Conservation (phyloP, 2,888 invertebrate genomes). For the Abrostola tripartita region DNA sequence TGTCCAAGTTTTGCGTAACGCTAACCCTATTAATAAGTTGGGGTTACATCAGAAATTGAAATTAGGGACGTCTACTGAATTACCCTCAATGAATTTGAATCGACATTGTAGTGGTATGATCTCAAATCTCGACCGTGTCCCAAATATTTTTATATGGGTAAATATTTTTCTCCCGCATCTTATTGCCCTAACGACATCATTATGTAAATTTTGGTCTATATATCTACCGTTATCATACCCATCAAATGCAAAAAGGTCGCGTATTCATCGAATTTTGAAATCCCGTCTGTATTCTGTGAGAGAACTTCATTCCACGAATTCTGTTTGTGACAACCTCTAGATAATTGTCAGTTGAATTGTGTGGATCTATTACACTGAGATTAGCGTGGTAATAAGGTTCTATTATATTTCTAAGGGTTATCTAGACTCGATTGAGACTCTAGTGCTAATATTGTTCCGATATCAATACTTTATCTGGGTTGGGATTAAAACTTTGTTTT, state of each 20-base stretch:
- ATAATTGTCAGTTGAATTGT: slow-evolving; percentile 34
- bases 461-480: slow-evolving; percentile 1
- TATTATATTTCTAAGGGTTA: slow-evolving; percentile 5
- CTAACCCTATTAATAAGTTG: slow-evolving; percentile 43
- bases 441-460: slow-evolving; percentile 1
- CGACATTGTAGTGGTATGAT: slow-evolving; percentile 30
- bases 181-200: slow-evolving; percentile 65
- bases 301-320: slow-evolving; percentile 29
- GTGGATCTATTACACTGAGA: slow-evolving; percentile 12
- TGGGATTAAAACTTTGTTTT: not conserved
- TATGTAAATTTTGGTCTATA: slow-evolving; percentile 66
- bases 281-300: slow-evolving; percentile 45
- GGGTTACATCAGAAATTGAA: slow-evolving; percentile 51
- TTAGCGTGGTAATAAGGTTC: slow-evolving; percentile 8
- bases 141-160: slow-evolving; percentile 37
- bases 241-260: slow-evolving; percentile 60
- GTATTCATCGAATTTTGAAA: slow-evolving; percentile 53
- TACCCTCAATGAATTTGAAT: slow-evolving; percentile 36
- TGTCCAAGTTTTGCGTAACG: slow-evolving; percentile 34
- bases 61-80: slow-evolving; percentile 37
- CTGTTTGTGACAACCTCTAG: slow-evolving; percentile 46
- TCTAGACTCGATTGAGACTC: not conserved
- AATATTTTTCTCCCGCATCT: slow-evolving; percentile 40
- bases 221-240: slow-evolving; percentile 54
- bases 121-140: slow-evolving; percentile 27